phyloP scores from a whole-genome alignment of 2,797 vertebrate species.

The Hippoglossus hippoglossus region DNA sequence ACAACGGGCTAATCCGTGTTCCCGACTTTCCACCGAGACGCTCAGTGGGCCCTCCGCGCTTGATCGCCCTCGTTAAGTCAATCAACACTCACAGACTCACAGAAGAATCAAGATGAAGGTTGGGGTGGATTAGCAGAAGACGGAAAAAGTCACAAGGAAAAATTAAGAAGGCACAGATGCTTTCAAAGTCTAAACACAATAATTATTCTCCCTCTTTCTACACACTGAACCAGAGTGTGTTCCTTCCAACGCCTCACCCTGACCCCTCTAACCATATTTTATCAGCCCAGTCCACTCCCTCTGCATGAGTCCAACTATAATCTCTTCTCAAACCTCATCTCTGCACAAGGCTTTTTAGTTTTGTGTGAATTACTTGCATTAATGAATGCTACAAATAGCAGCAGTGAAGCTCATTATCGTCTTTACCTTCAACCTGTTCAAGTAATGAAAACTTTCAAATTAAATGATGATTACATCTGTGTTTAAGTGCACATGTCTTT shows the following conservation, averaged over 20 bases:
- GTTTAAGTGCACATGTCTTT: too few species aligned
- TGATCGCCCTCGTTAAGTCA: constrained; percentile 59
- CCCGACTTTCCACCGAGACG: constrained; percentile 37
- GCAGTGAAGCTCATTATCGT: too few species aligned
- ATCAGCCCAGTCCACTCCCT: background rate
- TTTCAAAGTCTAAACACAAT: constrained; percentile 36
- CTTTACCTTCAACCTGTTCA: too few species aligned
- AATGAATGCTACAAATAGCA: too few species aligned
- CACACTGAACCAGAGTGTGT: background rate
- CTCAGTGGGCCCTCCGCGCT: constrained; percentile 30
- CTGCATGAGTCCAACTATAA: background rate
- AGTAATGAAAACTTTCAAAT: too few species aligned
- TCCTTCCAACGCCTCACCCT: background rate
- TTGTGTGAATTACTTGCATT: background rate
- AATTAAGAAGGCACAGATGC: background rate
- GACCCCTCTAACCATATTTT: too few species aligned
- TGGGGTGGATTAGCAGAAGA: background rate
- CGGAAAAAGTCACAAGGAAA: background rate
- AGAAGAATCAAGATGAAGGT: background rate
- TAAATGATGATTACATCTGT: background rate
- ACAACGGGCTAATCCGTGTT: constrained; percentile 52
- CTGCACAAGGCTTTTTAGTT: background rate
- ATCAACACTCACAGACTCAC: constrained; percentile 44
- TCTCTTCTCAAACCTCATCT: background rate
- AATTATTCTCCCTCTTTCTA: background rate